Evolutionary conservation across 2,797 vertebrate species (phyloP), one percentile per base, ranked within the genome.

Genomic region (Lagorchestes hirsutus): DNA sequence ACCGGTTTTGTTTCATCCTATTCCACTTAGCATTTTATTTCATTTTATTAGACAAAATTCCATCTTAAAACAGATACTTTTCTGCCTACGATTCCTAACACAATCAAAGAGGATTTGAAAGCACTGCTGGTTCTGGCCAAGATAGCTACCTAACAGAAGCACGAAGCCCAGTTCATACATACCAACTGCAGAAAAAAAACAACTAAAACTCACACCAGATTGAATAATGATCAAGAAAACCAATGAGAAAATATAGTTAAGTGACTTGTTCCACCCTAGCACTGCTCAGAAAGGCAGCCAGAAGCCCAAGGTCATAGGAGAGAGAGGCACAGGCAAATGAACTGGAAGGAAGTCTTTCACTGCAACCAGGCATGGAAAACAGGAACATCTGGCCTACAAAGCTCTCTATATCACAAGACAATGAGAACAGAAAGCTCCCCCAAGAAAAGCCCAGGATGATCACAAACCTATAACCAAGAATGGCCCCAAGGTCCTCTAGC

Each of bases 1-100:
- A 95, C 59, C 90, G 91, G 91, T 3, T 50, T 92, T 57, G 87
- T 55, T 55, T 29, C 74, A 58, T 24, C 62, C 59, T 52, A 95
- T 91, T 90, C 55, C 94, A 91, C 46, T 87, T 50, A 95, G 40
- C 74, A 96, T 92, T 96, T 46, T 82, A 82, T 46, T 82, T 46
- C 22, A 82, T 82, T 82, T 46, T 50, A 87, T 87, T 87, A 92
- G 97, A 95, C 91, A 96, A 97, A 97, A 93, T 12, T 10, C 56
- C 67, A 50, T 54, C 90, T 96, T 91, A 94, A 95, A 96, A n/a
- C 22, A 57, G 46, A 94, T 27, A 46, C 50, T 91, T 96, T 95
- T 1, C 90, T 56, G 59, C 28, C 62, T 28, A 31, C 55, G 57
- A 91, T 96, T 91, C 56, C 90, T 52, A 58, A 82, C 93, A 93